Evolutionary conservation across 1,140 invertebrate genomes (phyloP), one percentile per base, ranked within the genome.

Genomic region (Drosophila nikananu): DNA sequence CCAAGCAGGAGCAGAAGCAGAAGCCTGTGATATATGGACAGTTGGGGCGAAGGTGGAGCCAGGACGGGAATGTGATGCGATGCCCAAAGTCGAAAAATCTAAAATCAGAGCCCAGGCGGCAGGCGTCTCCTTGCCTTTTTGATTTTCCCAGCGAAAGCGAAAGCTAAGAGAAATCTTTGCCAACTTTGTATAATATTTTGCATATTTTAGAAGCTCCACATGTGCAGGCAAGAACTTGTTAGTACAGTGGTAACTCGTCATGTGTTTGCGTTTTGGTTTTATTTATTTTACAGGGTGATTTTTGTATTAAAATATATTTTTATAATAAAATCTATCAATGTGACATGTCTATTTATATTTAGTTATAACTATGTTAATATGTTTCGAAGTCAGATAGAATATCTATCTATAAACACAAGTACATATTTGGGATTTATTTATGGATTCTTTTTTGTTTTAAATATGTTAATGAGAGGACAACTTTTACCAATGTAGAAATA

Each of bases 141-240:
- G 68, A 71, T 57, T 72, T 72, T 72, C 65, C 37, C 54, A 61
- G 46, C 54, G 71, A 74, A 74, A 74, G 71, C 71, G 71, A 74
- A 74, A 74, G 70, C 66, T 19, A 6, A 0, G 54, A 41, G 32
- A 73, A 74, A 74, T 73, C 71, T 73, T 57, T 61, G 68, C 42
- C 46, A 74, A 73, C 71, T 74, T 73, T 74, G 68, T 74, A 73
- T 52, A 74, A 74, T 73, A 61, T 73, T 74, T 74, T 51, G 71
- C 68, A 74, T 74, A 74, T 74, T 74, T 74, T 52, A 74, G 46
- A 32, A 73, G 68, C 54, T 30, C 12, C 27, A 73, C 54, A 71
- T 49, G 66, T 58, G 52, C 51, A 19, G 25, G 23, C 41, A 27
- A 35, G n/a, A 44, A 37, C 2, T n/a, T 15, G 48, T 8, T 3